These are phyloP conservation scores for Synanceia verrucosa DNA, from an alignment of 2,797 vertebrate genomes.

Conservation along the genomic window DNA sequence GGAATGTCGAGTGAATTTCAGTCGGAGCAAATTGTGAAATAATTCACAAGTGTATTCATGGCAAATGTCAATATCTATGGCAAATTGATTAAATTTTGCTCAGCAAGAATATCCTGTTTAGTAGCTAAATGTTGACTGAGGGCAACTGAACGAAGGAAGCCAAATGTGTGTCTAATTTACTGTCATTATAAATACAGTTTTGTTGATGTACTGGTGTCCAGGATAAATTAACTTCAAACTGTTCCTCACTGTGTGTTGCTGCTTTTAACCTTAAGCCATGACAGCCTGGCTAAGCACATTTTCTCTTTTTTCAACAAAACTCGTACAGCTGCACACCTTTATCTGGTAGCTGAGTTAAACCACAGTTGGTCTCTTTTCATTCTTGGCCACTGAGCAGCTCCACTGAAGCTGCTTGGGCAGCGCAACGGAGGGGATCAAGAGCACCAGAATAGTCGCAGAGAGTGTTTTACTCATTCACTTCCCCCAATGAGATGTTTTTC, in stretches of 20 bases:
- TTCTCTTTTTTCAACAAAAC: slow-evolving; percentile 46
- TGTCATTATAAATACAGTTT: neutral
- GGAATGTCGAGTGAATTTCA: neutral
- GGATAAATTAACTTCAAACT: slow-evolving; percentile 26
- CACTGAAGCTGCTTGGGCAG: slow-evolving; percentile 57
- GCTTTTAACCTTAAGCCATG: slow-evolving; percentile 48
- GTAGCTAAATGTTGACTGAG: neutral
- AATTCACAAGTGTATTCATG: neutral
- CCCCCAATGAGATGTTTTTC: slow-evolving; percentile 59
- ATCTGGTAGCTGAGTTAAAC: slow-evolving; percentile 48
- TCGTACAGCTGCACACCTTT: slow-evolving; percentile 40
- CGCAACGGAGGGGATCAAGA: slow-evolving; percentile 70
- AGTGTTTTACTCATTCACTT: slow-evolving; percentile 69
- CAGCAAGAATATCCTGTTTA: neutral
- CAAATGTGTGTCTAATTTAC: neutral
- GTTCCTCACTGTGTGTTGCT: slow-evolving; percentile 15
- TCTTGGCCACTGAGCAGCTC: slow-evolving; percentile 42
- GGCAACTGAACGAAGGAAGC: neutral
- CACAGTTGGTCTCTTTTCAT: neutral
- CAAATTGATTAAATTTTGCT: neutral
- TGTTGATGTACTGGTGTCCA: neutral
- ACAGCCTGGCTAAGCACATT: slow-evolving; percentile 44
- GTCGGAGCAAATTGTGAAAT: neutral
- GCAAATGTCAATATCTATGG: neutral
- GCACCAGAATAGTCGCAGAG: slow-evolving; percentile 61